These are phyloP conservation scores for Choloepus didactylus DNA, from an alignment of 2,797 vertebrate genomes.

Conservation along the genomic window DNA sequence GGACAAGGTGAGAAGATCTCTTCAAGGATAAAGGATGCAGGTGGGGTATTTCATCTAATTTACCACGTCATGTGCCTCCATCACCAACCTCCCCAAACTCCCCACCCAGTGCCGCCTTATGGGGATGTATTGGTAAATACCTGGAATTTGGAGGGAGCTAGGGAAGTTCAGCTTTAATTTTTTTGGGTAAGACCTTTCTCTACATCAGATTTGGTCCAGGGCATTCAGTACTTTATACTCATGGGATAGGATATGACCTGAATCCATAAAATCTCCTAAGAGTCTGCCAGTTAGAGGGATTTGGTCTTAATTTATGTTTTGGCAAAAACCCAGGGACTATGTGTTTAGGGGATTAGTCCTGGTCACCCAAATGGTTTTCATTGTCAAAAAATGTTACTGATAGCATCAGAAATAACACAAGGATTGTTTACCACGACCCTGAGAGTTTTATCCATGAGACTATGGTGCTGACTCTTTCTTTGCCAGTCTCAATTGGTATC, in stretches of 20 bases:
- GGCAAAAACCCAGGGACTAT: neutral
- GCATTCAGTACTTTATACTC: neutral
- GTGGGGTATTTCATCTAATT: neutral
- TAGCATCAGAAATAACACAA: neutral
- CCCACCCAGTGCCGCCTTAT: neutral
- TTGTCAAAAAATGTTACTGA: neutral
- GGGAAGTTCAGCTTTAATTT: neutral
- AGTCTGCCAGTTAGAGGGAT: neutral
- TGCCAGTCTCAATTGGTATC: neutral
- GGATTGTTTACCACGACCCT: neutral
- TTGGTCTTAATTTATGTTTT: slow-evolving; percentile 12
- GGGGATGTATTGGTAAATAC: neutral
- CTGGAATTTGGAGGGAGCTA: neutral
- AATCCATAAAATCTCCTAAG: neutral
- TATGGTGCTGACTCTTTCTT: neutral
- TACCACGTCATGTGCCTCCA: neutral
- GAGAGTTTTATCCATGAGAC: neutral
- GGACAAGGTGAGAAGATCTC: neutral
- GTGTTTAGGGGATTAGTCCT: neutral
- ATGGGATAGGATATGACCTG: neutral
- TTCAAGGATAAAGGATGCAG: neutral
- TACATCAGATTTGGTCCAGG: neutral
- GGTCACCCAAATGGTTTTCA: neutral
- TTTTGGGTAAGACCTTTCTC: neutral
- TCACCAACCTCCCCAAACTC: neutral